Base-by-base conservation (phyloP, 2,888 invertebrate species). In the Leucania comma region DNA sequence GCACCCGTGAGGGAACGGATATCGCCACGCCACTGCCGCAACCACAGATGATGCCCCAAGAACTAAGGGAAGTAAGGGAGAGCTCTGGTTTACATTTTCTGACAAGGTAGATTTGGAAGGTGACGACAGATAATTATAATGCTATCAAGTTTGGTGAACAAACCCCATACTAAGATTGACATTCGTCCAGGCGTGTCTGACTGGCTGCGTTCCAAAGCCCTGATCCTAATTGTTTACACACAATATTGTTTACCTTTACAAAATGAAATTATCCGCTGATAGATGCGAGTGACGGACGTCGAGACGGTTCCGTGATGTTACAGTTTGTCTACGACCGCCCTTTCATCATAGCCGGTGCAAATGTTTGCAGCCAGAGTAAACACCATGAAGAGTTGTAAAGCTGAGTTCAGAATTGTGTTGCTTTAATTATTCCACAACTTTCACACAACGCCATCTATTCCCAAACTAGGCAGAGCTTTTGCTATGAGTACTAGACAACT, bases 151-250 rank as follows among this genome's bases (percentile, higher is more conserved):
- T 32, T 53, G 38, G 38, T 26, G 42, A 69, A 77, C 38, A 54
- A 73, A 32, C 26, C 0, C 48, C 17, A 3, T 24, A 46, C 35
- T 26, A 79, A 59, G 29, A 72, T 75, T 50, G 59, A 53, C 54
- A 80, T 54, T 58, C 60, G 20, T 22, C 62, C 60, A 38, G 58
- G 29, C 51, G 9, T n/a, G 1, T 50, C 24, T n/a, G 22, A 72
- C 80, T 88, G 88, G 88, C 84, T 51, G n/a, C 60, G 54, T 60
- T 85, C 89, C 89, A 88, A 86, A 72, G 53, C 64, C 68, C 56
- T 65, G 75, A 61, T 17, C 48, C 29, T 75, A 75, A 75, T 78
- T 87, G 77, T 87, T 85, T 84, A 84, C 75, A 64, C 80, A 53
- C 62, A 75, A 38, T 66, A 67, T 72, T 85, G 83, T 87, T 88